Percentiles rank a stretch among this genome's conserved stretches.
These are phyloP conservation scores for Teleogryllus oceanicus DNA, from an alignment of 2,888 invertebrate species.

Conservation along the genomic window DNA sequence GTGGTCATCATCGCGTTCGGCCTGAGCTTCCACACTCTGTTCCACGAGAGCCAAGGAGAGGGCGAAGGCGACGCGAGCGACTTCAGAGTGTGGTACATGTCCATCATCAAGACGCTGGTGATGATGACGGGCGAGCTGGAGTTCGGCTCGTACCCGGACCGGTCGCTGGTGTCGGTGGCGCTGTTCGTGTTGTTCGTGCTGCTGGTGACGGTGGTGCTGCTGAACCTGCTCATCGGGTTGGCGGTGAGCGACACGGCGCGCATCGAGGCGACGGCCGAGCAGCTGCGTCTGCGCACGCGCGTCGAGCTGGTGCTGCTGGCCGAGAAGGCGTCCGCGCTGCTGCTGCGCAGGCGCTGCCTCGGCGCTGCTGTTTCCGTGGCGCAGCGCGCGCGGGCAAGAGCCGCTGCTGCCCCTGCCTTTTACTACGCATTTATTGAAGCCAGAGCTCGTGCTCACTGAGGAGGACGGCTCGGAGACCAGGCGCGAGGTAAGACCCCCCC, in stretches of 20 bases:
- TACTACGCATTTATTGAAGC: too few species aligned
- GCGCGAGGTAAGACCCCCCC: too few species aligned
- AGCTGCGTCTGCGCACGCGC: background rate
- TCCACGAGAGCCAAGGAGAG: background rate
- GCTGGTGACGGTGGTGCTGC: background rate
- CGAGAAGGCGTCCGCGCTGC: too few species aligned
- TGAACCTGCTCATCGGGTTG: background rate
- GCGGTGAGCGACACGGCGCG: background rate
- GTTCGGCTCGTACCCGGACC: background rate
- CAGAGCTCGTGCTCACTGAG: too few species aligned
- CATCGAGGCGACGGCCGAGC: background rate
- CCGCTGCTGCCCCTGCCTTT: too few species aligned
- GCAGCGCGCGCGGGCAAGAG: too few species aligned
- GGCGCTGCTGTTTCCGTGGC: background rate
- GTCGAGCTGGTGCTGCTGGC: background rate
- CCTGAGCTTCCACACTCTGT: background rate
- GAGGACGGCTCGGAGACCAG: too few species aligned
- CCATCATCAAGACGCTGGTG: background rate
- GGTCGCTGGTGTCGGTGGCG: background rate
- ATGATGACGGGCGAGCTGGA: slow-evolving; percentile 1
- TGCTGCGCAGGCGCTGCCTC: background rate
- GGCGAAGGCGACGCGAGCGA: background rate
- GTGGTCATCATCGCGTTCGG: background rate
- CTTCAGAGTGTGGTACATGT: background rate
- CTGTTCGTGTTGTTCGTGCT: background rate